phyloP scores from a whole-genome alignment of 2,888 invertebrate genomes.

The Mythimna ferrago region DNA sequence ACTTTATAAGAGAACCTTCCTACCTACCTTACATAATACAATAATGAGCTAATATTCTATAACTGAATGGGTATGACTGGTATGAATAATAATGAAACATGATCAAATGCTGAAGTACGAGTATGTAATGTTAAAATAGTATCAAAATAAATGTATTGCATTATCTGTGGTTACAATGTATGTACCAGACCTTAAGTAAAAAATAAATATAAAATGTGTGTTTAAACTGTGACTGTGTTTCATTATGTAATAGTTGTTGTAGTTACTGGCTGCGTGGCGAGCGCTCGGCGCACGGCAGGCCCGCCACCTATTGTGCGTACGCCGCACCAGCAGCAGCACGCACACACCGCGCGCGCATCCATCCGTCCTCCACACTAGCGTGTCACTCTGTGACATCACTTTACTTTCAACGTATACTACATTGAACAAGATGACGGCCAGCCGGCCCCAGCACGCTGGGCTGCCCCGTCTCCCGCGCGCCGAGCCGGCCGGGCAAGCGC shows the following conservation, averaged over 20 bases:
- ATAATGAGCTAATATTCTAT: background rate
- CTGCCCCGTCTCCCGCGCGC: constrained; percentile 42
- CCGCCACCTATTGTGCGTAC: constrained; percentile 68
- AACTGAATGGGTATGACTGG: background rate
- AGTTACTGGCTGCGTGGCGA: background rate
- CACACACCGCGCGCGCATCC: constrained; percentile 70
- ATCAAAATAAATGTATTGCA: no score
- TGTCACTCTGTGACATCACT: constrained; percentile 70
- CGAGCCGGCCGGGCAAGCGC: background rate
- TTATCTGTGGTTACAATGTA: no score
- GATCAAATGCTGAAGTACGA: background rate
- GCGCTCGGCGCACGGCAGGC: background rate
- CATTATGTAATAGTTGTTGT: constrained; percentile 1
- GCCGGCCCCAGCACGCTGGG: constrained; percentile 42
- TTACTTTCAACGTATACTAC: constrained; percentile 66
- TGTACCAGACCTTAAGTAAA: no score
- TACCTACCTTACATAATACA: background rate
- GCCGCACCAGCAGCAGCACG: constrained; percentile 24
- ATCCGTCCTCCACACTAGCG: constrained; percentile 64
- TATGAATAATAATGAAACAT: constrained; percentile 5
- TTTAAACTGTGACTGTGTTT: no score
- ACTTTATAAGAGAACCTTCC: background rate
- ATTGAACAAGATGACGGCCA: constrained; percentile 51
- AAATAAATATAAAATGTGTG: no score
- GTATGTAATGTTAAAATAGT: no score